Percentiles rank a stretch among this genome's conserved stretches.
phyloP scores from a whole-genome alignment of 2,888 invertebrate genomes.

The Drosophila tanythrix region DNA sequence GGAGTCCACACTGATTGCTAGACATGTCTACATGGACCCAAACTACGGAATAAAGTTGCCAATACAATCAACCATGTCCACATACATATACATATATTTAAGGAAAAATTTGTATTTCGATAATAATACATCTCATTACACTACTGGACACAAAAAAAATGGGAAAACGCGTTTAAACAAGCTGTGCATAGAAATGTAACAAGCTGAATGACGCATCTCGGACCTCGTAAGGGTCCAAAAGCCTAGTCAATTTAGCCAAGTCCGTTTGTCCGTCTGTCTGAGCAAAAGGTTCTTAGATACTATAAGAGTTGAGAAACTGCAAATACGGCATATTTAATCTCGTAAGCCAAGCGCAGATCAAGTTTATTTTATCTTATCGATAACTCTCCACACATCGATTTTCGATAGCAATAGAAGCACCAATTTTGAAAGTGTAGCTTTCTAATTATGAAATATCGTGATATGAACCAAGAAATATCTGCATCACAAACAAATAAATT shows the following conservation, averaged over 20 bases:
- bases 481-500: not conserved
- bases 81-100: not conserved
- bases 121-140: not conserved
- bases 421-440: too few relatives aligned
- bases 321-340: not conserved
- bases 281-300: not conserved
- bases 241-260: not conserved
- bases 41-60: not conserved
- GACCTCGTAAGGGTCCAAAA: not conserved
- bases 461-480: not conserved
- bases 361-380: not conserved
- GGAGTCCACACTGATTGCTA: constrained; percentile 15
- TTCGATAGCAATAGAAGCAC: not conserved
- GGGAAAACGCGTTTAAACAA: too few relatives aligned
- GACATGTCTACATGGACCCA: constrained; percentile 21
- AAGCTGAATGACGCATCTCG: not conserved
- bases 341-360: not conserved
- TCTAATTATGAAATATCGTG: too few relatives aligned
- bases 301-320: not conserved
- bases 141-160: too few relatives aligned
- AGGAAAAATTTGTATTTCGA: not conserved
- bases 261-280: not conserved
- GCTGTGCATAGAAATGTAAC: not conserved
- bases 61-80: constrained; percentile 4
- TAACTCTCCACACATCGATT: not conserved